These are phyloP conservation scores for Vanacampus margaritifer DNA, from an alignment of 2,113 vertebrate genomes.

Conservation along the genomic window DNA sequence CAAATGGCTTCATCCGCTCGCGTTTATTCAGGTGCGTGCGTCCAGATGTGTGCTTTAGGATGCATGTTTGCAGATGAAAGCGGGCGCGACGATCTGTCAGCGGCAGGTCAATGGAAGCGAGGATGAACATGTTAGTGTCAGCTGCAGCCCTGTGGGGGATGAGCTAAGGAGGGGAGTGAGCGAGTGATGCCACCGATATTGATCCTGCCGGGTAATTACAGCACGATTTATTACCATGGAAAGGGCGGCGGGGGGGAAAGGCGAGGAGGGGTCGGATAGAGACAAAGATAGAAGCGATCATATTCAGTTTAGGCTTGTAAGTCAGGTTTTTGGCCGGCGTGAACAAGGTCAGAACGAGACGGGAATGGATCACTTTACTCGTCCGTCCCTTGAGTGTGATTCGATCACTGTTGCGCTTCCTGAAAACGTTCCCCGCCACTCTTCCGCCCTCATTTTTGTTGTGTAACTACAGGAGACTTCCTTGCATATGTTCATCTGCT, in stretches of 20 bases:
- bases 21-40: too few species aligned
- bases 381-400: constrained; percentile 52
- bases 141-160: constrained; percentile 45
- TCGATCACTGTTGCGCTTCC: constrained; percentile 56
- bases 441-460: constrained; percentile 26
- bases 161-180: constrained; percentile 58
- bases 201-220: constrained; percentile 71
- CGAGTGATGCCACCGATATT: constrained; percentile 68
- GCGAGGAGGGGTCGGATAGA: not conserved
- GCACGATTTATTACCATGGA: constrained; percentile 62
- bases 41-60: constrained; percentile 35
- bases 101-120: constrained; percentile 45
- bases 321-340: constrained; percentile 58
- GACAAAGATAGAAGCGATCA: constrained; percentile 45
- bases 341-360: constrained; percentile 70
- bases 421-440: constrained; percentile 23
- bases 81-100: constrained; percentile 43
- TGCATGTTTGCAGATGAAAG: constrained; percentile 14
- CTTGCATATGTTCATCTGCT: constrained; percentile 2
- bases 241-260: not conserved
- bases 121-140: constrained; percentile 69
- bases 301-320: constrained; percentile 72
- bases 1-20: not conserved
- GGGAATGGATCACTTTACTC: constrained; percentile 62
- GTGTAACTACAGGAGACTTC: constrained; percentile 5